Conservation (phyloP, 30 jellyfish, hydroid and myxozoan genomes). For the Rhopilema esculentum region DNA sequence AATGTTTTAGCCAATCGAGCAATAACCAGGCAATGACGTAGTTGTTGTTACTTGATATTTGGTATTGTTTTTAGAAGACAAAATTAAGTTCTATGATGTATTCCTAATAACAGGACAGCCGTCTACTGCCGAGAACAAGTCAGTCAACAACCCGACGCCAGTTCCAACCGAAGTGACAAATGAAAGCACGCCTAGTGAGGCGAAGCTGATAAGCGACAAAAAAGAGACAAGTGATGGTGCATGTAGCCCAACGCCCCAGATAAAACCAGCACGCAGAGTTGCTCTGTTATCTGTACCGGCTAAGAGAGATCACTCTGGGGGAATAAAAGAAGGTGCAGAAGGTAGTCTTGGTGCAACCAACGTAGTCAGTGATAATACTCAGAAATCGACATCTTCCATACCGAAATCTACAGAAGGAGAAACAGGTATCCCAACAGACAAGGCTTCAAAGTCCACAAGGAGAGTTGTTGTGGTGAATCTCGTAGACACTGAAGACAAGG, state of each 20-base stretch:
- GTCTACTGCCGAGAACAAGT: not conserved
- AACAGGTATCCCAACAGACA: too few relatives aligned
- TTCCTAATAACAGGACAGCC: not conserved
- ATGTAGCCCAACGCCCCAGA: not conserved
- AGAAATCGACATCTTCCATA: not conserved
- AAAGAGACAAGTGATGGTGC: not conserved
- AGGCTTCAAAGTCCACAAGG: too few relatives aligned
- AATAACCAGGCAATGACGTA: too few relatives aligned
- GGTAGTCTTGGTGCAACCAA: not conserved
- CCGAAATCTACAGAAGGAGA: too few relatives aligned
- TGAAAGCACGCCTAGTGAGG: not conserved
- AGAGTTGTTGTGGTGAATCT: too few relatives aligned
- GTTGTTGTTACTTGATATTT: too few relatives aligned
- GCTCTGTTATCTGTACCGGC: slow-evolving; percentile 37
- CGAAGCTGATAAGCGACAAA: not conserved
- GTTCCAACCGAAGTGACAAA: not conserved
- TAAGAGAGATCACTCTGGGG: slow-evolving; percentile 62
- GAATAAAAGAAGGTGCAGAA: not conserved
- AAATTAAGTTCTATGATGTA: too few relatives aligned
- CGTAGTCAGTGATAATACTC: not conserved
- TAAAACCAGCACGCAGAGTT: slow-evolving; percentile 43
- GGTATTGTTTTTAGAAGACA: too few relatives aligned
- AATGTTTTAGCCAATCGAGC: too few relatives aligned
- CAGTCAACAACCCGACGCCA: not conserved
- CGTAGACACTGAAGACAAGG: too few relatives aligned